These are phyloP conservation scores for Vultur gryphus DNA, from an alignment of 2,797 vertebrate genomes.

Conservation along the genomic window DNA sequence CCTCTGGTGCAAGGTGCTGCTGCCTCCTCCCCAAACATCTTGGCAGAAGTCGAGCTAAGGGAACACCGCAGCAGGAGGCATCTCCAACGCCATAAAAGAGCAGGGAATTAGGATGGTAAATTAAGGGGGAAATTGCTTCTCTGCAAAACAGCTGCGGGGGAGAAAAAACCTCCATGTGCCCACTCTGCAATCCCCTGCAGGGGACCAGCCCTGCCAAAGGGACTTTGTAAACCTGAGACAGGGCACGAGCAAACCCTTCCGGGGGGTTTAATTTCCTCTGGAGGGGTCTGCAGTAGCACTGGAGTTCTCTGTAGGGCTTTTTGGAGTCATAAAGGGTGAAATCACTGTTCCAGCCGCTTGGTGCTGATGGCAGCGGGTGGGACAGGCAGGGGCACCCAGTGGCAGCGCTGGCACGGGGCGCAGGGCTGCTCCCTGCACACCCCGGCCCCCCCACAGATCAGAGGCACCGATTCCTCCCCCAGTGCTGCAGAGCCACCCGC, in stretches of 20 bases:
- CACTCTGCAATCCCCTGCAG: accelerated
- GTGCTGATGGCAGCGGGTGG: neutral
- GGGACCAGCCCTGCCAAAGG: neutral
- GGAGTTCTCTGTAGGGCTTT: neutral
- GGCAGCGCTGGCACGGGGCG: accelerated
- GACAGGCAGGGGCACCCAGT: accelerated
- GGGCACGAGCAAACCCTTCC: neutral
- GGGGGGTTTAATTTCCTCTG: neutral
- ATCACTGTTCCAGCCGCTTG: neutral
- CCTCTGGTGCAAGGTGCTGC: neutral
- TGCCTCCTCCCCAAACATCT: neutral
- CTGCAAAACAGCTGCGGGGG: neutral
- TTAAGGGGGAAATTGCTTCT: neutral
- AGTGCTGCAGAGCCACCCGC: neutral
- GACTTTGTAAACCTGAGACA: neutral
- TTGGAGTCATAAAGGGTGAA: neutral
- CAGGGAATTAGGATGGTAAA: neutral
- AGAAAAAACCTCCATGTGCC: accelerated
- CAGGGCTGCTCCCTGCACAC: neutral
- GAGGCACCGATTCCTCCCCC: neutral
- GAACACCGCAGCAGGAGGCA: neutral
- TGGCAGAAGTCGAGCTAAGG: neutral
- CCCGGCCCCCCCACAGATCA: accelerated
- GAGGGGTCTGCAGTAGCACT: neutral
- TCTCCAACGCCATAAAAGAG: neutral